Evolutionary conservation across 2,797 vertebrate species (phyloP).

Genomic region (Labeo calbasu): DNA sequence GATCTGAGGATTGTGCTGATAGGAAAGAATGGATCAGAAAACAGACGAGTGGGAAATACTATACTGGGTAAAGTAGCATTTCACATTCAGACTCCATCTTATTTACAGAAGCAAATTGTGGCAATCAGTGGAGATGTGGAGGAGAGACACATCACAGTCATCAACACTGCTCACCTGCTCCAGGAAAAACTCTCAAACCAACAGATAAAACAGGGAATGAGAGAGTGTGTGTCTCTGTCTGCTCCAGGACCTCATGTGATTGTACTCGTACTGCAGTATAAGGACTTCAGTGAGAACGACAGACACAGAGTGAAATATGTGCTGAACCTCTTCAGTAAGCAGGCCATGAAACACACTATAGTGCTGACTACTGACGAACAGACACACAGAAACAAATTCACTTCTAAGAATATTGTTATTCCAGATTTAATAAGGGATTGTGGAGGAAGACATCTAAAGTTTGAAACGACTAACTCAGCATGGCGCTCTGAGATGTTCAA

Average conservation of each 20-base stretch:
- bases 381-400: neutral
- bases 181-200: too few species aligned
- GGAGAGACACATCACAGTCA: neutral
- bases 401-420: neutral
- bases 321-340: neutral
- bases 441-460: neutral
- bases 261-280: neutral
- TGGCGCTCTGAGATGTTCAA: neutral
- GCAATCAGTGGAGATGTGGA: neutral
- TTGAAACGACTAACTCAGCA: fast-evolving
- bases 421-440: neutral
- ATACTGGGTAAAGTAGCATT: neutral
- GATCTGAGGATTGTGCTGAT: conserved; percentile 10
- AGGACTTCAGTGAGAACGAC: too few species aligned
- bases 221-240: neutral
- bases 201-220: neutral
- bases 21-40: neutral
- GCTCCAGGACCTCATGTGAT: too few species aligned
- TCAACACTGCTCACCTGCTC: neutral
- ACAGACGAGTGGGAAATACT: neutral
- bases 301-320: too few species aligned
- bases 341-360: neutral
- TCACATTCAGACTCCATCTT: neutral
- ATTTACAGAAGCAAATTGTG: fast-evolving
- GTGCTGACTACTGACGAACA: neutral